Evolutionary conservation across 2,888 invertebrate species (phyloP).

Genomic region (Dichetophora obliterata): DNA sequence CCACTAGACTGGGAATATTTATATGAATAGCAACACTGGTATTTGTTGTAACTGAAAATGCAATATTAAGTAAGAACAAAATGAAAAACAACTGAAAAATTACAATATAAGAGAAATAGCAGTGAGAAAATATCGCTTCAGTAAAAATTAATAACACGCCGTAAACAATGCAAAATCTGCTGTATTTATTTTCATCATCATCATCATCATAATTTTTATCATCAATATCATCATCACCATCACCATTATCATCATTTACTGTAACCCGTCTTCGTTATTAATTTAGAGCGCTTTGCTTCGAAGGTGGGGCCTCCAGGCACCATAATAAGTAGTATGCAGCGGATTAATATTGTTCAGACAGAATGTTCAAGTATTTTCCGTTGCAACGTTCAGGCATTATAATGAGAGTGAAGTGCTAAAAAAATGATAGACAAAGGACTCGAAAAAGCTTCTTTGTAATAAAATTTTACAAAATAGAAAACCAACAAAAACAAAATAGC

Average conservation of each 20-base stretch:
- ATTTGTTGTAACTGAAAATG: not conserved
- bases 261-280: not conserved
- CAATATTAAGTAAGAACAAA: not conserved
- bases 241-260: constrained; percentile 50
- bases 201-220: constrained; percentile 57
- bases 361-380: not conserved
- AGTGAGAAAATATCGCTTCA: not conserved
- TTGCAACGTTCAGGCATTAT: not conserved
- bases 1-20: too few species aligned
- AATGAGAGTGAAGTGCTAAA: not conserved
- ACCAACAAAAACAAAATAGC: too few species aligned
- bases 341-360: not conserved
- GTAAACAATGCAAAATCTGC: constrained; percentile 64
- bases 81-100: constrained; percentile 10
- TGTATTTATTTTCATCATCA: constrained; percentile 62
- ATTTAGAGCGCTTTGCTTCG: too few species aligned
- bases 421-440: not conserved
- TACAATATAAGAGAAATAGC: not conserved
- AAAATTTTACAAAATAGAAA: too few species aligned
- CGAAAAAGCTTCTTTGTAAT: too few species aligned
- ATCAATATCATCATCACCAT: constrained; percentile 45
- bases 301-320: not conserved
- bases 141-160: constrained; percentile 62
- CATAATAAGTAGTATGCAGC: too few species aligned
- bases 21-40: too few species aligned